These are phyloP conservation scores for Drosophila arizonae DNA, from an alignment of 1,140 invertebrate genomes.

Conservation along the genomic window DNA sequence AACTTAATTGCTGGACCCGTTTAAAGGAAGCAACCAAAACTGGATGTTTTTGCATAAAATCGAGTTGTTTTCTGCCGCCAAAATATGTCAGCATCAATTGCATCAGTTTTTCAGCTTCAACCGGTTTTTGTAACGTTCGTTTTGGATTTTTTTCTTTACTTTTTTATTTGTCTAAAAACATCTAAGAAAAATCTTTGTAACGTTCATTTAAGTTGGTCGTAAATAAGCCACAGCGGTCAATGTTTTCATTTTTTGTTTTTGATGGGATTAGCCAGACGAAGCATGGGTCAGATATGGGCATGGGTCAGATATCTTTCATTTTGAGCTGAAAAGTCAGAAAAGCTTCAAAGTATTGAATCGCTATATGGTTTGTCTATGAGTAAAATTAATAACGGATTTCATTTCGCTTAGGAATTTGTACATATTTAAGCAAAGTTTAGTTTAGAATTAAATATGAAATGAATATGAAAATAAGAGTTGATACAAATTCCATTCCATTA, in stretches of 20 bases:
- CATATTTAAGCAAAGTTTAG: too few species aligned
- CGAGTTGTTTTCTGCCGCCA: conserved; percentile 38
- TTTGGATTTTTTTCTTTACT: not conserved
- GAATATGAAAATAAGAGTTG: too few species aligned
- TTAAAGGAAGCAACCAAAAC: conserved; percentile 42
- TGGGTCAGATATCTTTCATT: conserved; percentile 24
- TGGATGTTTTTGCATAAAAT: conserved; percentile 50
- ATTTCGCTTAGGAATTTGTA: not conserved
- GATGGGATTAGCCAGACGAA: not conserved
- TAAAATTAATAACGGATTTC: not conserved
- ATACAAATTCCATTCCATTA: too few species aligned
- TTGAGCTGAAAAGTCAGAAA: not conserved
- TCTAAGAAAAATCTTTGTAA: conserved; percentile 9
- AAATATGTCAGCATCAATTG: conserved; percentile 40
- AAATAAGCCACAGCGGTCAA: conserved; percentile 21
- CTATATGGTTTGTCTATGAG: not conserved
- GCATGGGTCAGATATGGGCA: not conserved
- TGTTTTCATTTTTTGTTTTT: not conserved
- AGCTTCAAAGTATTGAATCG: not conserved
- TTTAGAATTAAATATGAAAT: too few species aligned
- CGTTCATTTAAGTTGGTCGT: conserved; percentile 7
- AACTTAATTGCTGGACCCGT: conserved; percentile 59
- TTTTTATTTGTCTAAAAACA: conserved; percentile 1
- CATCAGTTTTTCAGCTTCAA: conserved; percentile 21
- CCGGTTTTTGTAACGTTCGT: conserved; percentile 48